Percentiles rank a stretch among this genome's conserved stretches.
These are phyloP conservation scores for Unio delphinus DNA, from an alignment of 2,888 invertebrate genomes.

Conservation along the genomic window DNA sequence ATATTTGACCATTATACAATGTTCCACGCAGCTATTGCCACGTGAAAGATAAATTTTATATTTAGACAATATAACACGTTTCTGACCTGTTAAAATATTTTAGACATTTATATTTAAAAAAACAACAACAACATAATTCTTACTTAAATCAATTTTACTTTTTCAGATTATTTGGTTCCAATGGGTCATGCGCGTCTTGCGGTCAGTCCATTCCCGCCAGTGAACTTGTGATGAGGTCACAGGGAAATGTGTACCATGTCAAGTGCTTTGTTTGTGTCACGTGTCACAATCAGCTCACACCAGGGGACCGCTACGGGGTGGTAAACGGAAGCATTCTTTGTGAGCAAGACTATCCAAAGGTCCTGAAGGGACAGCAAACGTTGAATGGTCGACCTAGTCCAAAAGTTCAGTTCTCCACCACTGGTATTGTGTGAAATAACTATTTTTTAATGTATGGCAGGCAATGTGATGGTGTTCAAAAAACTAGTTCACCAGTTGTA, in stretches of 20 bases:
- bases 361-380: conserved; percentile 75
- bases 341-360: conserved; percentile 96
- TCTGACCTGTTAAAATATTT: too few species aligned
- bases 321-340: conserved; percentile 91
- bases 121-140: too few species aligned
- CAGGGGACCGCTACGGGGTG: conserved; percentile 94
- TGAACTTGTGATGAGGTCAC: conserved; percentile 92
- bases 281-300: conserved; percentile 89
- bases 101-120: too few species aligned
- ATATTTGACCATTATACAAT: too few species aligned
- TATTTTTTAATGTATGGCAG: too few species aligned
- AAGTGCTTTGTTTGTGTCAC: conserved; percentile 97
- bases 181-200: conserved; percentile 92
- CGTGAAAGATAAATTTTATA: too few species aligned
- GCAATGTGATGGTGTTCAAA: too few species aligned
- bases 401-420: conserved; percentile 52
- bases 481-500: too few species aligned
- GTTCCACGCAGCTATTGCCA: too few species aligned
- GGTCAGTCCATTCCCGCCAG: conserved; percentile 92
- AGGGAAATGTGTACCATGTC: conserved; percentile 86
- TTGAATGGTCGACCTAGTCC: conserved; percentile 52
- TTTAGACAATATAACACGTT: too few species aligned
- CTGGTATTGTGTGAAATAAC: too few species aligned
- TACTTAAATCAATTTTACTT: too few species aligned
- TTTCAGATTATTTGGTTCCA: conserved; percentile 89